Base-by-base conservation (phyloP, 2,888 invertebrate genomes). In the Parapristionchus giblindavisi region DNA sequence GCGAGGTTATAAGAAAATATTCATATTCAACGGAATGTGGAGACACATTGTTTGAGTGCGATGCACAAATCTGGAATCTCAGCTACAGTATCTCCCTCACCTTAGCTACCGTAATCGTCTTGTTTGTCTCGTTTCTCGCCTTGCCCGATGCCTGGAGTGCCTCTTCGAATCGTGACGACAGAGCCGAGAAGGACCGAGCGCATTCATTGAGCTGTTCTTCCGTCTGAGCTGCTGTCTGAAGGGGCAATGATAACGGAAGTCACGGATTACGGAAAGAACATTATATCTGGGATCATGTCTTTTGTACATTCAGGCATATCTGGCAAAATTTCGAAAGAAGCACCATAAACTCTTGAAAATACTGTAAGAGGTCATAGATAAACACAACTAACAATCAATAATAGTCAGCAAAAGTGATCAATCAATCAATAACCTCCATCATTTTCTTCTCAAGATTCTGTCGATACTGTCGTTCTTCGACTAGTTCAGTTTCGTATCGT, bases 401-500 rank as follows among this genome's bases (percentile, higher is more conserved):
- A n/a, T n/a, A n/a, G n/a, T n/a, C n/a, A n/a, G n/a, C n/a, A n/a
- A n/a, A 24, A 56, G 17, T 27, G 8, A 24, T 56, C 56, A 56
- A 56, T 56, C 56, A 34, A 61, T 48, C 58, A 17, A 52, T 40
- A 2, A 81, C 79, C 72, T 83, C 80, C 14, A 77, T 77, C 76
- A 83, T 79, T 71, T 78, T 77, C 76, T 80, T 80, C 77, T 94
- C 93, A 90, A 93, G 91, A 80, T 93, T 93, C 81, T 92, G 92
- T 24, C 93, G 90, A 79, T 93, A 92, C 24, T 92, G 92, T 0
- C 93, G 92, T 86, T 93, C 93, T 81, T 92, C 92, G 66, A 91
- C 88, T 29, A 93, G 88, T 82, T 93, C 93, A 77, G 92, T 92
- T 63, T 88, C 86, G 76, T 92, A 92, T 72, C 75, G 29, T 77